Conservation (phyloP, 2,113 vertebrate genomes). For the Leptobrachium leishanense region DNA sequence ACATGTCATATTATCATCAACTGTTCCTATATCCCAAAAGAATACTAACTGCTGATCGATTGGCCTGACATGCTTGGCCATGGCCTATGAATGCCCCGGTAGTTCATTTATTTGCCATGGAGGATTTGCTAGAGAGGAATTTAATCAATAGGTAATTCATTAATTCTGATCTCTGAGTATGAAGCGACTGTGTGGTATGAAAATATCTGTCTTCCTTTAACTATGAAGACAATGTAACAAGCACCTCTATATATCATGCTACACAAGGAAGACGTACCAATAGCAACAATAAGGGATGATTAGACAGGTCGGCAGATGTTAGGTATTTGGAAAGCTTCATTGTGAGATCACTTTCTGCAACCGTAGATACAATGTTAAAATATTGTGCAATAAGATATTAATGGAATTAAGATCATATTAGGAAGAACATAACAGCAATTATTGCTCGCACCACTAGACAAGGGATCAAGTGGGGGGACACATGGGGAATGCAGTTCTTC, state of each 20-base stretch:
- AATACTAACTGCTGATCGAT: conserved; percentile 87
- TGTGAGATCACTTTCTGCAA: neutral
- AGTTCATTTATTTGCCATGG: conserved; percentile 90
- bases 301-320: neutral
- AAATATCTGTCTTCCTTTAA: conserved; percentile 64
- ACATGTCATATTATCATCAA: conserved; percentile 80
- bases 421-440: no score
- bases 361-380: conserved; percentile 46
- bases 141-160: conserved; percentile 95
- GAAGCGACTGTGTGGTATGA: conserved; percentile 59
- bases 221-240: conserved; percentile 82
- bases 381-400: no score
- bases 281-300: neutral
- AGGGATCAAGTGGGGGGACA: no score
- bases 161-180: conserved; percentile 77
- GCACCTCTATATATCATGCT: conserved; percentile 51
- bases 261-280: neutral
- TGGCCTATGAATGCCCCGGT: conserved; percentile 82
- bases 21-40: conserved; percentile 76
- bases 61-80: conserved; percentile 77
- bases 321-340: no score
- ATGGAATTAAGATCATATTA: no score
- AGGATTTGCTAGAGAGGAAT: conserved; percentile 89
- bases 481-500: no score
- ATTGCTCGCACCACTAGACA: no score